Evolutionary conservation across 2,888 invertebrate species (phyloP).

Genomic region (Thysanoteuthis rhombus): DNA sequence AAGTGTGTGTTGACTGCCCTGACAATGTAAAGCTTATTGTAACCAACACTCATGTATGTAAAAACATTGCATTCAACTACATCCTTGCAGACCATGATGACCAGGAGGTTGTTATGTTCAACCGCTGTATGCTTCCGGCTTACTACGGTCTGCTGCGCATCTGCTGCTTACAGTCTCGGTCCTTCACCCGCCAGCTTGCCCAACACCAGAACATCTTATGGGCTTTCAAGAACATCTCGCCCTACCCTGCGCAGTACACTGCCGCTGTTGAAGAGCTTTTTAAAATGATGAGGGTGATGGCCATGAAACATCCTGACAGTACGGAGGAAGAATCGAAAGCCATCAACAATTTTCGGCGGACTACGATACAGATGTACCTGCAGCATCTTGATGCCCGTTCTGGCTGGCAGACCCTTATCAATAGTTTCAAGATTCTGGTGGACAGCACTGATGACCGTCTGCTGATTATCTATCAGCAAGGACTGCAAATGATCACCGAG

Average conservation of each 20-base stretch:
- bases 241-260: constrained; percentile 93
- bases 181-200: constrained; percentile 86
- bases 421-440: constrained; percentile 81
- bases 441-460: constrained; percentile 89
- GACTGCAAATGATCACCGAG: constrained; percentile 83
- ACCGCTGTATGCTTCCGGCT: constrained; percentile 91
- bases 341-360: constrained; percentile 84
- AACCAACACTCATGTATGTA: constrained; percentile 85
- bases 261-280: constrained; percentile 91
- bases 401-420: constrained; percentile 93
- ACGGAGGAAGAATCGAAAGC: constrained; percentile 82
- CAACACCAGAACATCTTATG: constrained; percentile 95
- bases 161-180: constrained; percentile 87
- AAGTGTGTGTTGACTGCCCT: constrained; percentile 89
- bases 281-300: constrained; percentile 88
- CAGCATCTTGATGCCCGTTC: constrained; percentile 89
- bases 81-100: constrained; percentile 96
- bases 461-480: constrained; percentile 89
- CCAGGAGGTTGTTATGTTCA: constrained; percentile 92
- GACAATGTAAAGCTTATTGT: constrained; percentile 90
- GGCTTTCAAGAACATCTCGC: constrained; percentile 96
- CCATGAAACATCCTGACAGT: constrained; percentile 82
- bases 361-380: constrained; percentile 87
- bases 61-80: constrained; percentile 95
- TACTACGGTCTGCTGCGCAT: constrained; percentile 81